phyloP scores from a whole-genome alignment of 1,140 invertebrate species.

The Papilio dardanus region DNA sequence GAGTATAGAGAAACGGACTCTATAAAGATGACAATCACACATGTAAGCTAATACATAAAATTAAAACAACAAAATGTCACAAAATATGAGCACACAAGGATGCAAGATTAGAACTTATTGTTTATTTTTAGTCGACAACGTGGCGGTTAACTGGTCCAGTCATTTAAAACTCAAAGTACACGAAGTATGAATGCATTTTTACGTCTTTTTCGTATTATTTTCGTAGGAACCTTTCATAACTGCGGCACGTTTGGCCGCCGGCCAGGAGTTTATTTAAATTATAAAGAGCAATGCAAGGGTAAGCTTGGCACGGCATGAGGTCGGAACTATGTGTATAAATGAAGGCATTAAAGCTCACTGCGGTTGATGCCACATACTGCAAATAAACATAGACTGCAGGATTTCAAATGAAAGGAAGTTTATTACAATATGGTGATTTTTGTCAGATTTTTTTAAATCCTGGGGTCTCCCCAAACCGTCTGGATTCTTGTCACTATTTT shows the following conservation, averaged over 20 bases:
- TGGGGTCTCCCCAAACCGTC: no score
- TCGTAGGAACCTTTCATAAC: slow-evolving; percentile 12
- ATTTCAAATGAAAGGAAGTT: neutral
- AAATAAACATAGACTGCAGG: neutral
- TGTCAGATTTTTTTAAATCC: neutral
- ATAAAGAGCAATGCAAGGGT: slow-evolving; percentile 8
- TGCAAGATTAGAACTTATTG: neutral
- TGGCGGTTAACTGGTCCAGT: neutral
- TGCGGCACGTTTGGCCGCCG: slow-evolving; percentile 1
- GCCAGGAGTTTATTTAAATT: slow-evolving; percentile 14
- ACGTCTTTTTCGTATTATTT: slow-evolving; percentile 9
- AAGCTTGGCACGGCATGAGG: slow-evolving; percentile 5
- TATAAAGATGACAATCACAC: neutral
- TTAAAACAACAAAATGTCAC: neutral
- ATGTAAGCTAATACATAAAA: neutral
- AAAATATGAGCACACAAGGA: neutral
- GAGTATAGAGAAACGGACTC: neutral
- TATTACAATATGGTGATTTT: neutral
- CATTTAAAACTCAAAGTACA: neutral
- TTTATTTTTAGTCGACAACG: neutral
- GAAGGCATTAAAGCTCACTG: neutral
- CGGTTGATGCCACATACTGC: neutral
- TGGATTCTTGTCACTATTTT: no score
- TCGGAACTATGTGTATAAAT: slow-evolving; percentile 12
- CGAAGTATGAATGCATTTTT: slow-evolving; percentile 15